These are phyloP conservation scores for Furnarius figulus DNA, from an alignment of 2,113 vertebrate species.

Conservation along the genomic window DNA sequence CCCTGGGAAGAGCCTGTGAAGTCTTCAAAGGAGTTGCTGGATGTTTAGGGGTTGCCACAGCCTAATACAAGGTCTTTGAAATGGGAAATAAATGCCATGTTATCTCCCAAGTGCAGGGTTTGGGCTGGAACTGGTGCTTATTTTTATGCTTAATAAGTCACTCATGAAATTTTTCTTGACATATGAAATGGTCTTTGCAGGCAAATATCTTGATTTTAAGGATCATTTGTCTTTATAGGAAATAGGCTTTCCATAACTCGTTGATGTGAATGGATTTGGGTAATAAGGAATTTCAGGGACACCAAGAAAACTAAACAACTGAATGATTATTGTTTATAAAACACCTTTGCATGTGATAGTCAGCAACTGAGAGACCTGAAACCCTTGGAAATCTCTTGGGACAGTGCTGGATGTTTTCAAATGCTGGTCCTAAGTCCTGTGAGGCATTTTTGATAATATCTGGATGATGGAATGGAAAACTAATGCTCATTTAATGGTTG, in stretches of 20 bases:
- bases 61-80: neutral
- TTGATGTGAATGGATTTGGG: neutral
- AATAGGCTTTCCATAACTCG: neutral
- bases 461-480: neutral
- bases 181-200: neutral
- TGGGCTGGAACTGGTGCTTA: neutral
- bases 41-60: neutral
- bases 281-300: neutral
- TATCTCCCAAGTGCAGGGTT: neutral
- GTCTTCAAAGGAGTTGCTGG: neutral
- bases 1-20: neutral
- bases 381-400: neutral
- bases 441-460: neutral
- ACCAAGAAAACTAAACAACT: neutral
- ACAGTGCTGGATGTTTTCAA: neutral
- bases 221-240: neutral
- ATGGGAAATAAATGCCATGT: neutral
- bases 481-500: neutral
- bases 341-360: neutral
- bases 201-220: neutral
- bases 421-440: neutral
- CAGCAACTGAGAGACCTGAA: neutral
- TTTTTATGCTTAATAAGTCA: neutral
- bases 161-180: neutral
- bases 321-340: neutral